Percentiles rank a stretch among this genome's conserved stretches.
Conservation (phyloP, 2,113 vertebrate genomes). For the Dromiciops gliroides region DNA sequence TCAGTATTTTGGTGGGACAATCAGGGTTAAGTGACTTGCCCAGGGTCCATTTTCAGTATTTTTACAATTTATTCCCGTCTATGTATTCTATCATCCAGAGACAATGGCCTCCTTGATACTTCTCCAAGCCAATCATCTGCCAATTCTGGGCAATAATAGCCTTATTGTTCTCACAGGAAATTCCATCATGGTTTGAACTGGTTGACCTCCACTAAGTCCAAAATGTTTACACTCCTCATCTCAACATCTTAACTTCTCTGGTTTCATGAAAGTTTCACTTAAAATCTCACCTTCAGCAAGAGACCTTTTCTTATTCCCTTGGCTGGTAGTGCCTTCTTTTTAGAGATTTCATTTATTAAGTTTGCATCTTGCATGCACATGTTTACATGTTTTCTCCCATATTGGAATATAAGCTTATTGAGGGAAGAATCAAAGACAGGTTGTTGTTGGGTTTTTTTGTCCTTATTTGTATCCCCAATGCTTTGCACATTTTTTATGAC, state of each 20-base stretch:
- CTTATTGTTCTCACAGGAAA: neutral
- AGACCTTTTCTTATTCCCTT: neutral
- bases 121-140: neutral
- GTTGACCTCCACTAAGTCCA: neutral
- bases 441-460: no score
- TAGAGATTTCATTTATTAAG: neutral
- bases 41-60: no score
- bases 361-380: neutral
- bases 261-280: neutral
- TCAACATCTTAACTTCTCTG: neutral
- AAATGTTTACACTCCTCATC: neutral
- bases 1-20: no score
- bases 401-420: neutral
- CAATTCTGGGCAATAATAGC: neutral
- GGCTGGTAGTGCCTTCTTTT: neutral
- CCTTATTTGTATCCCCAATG: neutral
- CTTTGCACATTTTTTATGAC: neutral
- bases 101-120: neutral
- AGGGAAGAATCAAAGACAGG: neutral
- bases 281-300: neutral
- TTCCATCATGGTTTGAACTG: neutral
- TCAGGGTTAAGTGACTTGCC: no score
- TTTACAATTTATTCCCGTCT: neutral
- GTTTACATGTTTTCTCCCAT: neutral
- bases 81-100: neutral